phyloP scores from a whole-genome alignment of 2,888 invertebrate genomes.

The Automeris io region DNA sequence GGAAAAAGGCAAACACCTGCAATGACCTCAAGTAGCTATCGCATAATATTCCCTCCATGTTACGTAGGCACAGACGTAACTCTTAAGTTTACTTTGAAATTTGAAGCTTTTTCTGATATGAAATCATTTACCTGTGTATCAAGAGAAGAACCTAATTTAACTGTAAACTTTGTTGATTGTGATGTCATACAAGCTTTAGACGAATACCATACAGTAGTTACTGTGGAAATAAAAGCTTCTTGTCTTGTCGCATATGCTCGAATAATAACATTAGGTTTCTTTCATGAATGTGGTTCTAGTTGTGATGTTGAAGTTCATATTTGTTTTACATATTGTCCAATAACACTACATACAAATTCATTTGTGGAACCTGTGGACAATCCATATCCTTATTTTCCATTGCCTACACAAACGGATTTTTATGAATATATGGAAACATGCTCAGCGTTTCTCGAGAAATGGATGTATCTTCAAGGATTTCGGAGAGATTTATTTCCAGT shows the following conservation, averaged over 20 bases:
- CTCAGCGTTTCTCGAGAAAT: slow-evolving; percentile 54
- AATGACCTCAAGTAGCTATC: slow-evolving; percentile 42
- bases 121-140: slow-evolving; percentile 39
- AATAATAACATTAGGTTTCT: slow-evolving; percentile 37
- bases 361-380: slow-evolving; percentile 36
- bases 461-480: slow-evolving; percentile 70
- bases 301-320: slow-evolving; percentile 57
- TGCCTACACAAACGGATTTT: slow-evolving; percentile 34
- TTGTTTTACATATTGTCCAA: slow-evolving; percentile 53
- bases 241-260: slow-evolving; percentile 30
- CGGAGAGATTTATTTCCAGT: slow-evolving; percentile 60
- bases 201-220: slow-evolving; percentile 30
- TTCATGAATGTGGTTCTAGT: slow-evolving; percentile 41
- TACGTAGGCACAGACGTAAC: slow-evolving; percentile 32
- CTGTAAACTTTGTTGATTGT: slow-evolving; percentile 30
- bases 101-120: slow-evolving; percentile 34
- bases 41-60: slow-evolving; percentile 58
- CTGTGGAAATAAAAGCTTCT: slow-evolving; percentile 37
- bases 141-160: slow-evolving; percentile 39
- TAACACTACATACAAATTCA: slow-evolving; percentile 48
- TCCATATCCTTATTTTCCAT: slow-evolving; percentile 60
- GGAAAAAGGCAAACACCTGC: slow-evolving; percentile 43
- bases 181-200: slow-evolving; percentile 23
- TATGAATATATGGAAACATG: slow-evolving; percentile 49
- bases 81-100: slow-evolving; percentile 34